Percentiles rank a stretch among this genome's conserved stretches.
Evolutionary conservation across 1,140 invertebrate species (phyloP).

Genomic region (Lucilia sericata): DNA sequence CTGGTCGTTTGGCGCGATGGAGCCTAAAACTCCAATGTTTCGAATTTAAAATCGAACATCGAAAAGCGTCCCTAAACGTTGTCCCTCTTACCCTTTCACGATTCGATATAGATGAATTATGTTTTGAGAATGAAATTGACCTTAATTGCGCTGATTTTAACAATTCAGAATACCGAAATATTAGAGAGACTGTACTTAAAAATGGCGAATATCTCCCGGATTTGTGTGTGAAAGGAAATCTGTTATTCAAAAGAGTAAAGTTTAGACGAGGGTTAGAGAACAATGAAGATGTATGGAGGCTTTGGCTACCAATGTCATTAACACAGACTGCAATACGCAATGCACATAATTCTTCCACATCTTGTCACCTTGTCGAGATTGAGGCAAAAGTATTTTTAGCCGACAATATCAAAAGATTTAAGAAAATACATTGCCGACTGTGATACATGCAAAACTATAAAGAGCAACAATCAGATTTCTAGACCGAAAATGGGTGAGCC

Average conservation of each 20-base stretch:
- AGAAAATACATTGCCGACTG: neutral
- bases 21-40: constrained; percentile 44
- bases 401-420: neutral
- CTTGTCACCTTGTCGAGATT: neutral
- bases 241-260: constrained; percentile 5
- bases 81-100: neutral
- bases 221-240: neutral
- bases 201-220: neutral
- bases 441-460: constrained; percentile 15
- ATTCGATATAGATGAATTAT: neutral
- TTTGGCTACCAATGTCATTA: constrained; percentile 25
- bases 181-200: neutral
- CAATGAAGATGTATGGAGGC: constrained; percentile 11
- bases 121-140: neutral
- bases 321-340: neutral
- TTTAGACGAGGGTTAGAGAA: neutral
- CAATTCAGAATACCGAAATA: neutral
- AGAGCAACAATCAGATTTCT: neutral
- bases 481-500: neutral
- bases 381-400: constrained; percentile 29
- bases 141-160: constrained; percentile 17
- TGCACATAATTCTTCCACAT: neutral
- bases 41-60: constrained; percentile 39
- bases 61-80: constrained; percentile 25
- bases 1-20: constrained; percentile 45